Percentiles rank a stretch among this genome's conserved stretches.
Evolutionary conservation across 2,797 vertebrate species (phyloP).

Genomic region (Coregonus sp.): DNA sequence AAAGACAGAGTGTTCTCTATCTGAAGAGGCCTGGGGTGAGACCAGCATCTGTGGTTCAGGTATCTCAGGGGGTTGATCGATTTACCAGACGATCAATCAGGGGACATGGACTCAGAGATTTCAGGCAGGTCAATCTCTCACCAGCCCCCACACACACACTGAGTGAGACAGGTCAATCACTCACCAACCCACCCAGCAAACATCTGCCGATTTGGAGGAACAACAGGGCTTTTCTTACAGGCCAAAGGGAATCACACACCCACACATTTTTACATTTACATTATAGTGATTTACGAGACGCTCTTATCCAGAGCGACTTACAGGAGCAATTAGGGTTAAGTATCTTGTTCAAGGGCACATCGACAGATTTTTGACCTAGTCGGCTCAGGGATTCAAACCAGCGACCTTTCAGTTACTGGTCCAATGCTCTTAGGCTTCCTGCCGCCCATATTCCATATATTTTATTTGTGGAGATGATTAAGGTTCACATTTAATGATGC

Average conservation of each 20-base stretch:
- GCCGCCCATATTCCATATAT: neutral
- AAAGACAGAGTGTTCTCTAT: neutral
- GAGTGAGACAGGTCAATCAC: conserved; percentile 32
- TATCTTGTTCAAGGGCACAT: too few species aligned
- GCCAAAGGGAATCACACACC: conserved; percentile 2
- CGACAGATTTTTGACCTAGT: too few species aligned
- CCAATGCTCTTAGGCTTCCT: too few species aligned
- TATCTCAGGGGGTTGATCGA: conserved; percentile 23
- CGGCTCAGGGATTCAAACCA: too few species aligned
- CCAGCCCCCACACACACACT: neutral
- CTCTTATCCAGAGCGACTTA: too few species aligned
- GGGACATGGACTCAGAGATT: conserved; percentile 22
- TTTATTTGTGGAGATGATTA: neutral
- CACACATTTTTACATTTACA: too few species aligned
- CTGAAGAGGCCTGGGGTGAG: neutral
- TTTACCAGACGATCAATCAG: conserved; percentile 36
- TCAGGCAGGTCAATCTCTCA: conserved; percentile 38
- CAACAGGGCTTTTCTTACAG: neutral
- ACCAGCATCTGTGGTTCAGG: conserved; percentile 10
- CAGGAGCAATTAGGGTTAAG: too few species aligned
- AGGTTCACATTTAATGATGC: neutral
- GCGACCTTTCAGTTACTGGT: too few species aligned
- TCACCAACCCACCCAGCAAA: conserved; percentile 12
- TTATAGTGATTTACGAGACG: too few species aligned
- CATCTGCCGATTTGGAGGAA: neutral